phyloP scores from a whole-genome alignment of 2,888 invertebrate species.

The Ichneumoninae sp. region DNA sequence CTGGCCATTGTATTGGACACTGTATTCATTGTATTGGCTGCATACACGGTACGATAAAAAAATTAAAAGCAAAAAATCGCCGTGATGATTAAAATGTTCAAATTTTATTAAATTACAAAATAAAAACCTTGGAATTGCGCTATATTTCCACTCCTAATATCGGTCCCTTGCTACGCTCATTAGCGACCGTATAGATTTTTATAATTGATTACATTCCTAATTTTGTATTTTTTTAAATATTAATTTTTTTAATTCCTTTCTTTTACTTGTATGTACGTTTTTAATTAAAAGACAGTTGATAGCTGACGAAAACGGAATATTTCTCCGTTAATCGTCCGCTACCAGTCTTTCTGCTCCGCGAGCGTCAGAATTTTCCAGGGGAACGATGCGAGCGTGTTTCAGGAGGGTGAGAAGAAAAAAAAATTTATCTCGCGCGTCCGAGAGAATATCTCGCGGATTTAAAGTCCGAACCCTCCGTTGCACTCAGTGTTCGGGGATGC shows the following conservation, averaged over 20 bases:
- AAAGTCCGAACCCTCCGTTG: not conserved
- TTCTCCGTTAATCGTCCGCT: not conserved
- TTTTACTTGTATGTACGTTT: not conserved
- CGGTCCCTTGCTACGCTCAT: not conserved
- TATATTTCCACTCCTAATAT: not conserved
- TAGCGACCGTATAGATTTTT: not conserved
- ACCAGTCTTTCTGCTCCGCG: not conserved
- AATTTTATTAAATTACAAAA: constrained; percentile 1
- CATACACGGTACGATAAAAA: not conserved
- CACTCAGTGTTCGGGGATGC: not conserved
- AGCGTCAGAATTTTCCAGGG: not conserved
- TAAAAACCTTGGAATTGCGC: constrained; percentile 56
- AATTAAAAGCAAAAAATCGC: constrained; percentile 4
- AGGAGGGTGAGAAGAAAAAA: not conserved
- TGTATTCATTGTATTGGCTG: not conserved
- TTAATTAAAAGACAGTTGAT: not conserved
- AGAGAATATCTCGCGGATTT: not conserved
- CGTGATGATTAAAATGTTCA: not conserved
- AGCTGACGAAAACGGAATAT: not conserved
- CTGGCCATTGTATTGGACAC: not conserved
- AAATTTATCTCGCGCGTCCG: not conserved
- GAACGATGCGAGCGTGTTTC: not conserved
- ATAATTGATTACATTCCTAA: too few relatives aligned
- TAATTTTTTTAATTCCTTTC: not conserved
- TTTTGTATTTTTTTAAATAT: not conserved